Evolutionary conservation across 2,888 invertebrate species (phyloP).

Genomic region (Xylocampa areola): DNA sequence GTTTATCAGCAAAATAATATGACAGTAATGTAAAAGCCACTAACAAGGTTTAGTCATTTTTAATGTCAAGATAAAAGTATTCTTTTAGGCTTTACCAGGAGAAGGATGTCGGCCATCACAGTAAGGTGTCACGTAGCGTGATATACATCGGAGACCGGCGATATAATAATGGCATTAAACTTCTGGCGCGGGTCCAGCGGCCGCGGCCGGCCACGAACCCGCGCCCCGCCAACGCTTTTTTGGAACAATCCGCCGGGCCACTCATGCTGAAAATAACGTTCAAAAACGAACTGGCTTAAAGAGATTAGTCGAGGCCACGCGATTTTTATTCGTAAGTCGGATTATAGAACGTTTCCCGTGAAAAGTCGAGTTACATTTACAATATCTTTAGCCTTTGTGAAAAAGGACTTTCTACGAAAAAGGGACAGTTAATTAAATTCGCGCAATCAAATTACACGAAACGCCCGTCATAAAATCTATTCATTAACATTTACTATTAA

Average conservation of each 20-base stretch:
- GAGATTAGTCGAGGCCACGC: constrained; percentile 25
- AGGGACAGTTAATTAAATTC: constrained; percentile 22
- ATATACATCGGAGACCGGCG: constrained; percentile 44
- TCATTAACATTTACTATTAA: constrained; percentile 39
- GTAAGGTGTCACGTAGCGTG: constrained; percentile 38
- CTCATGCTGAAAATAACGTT: constrained; percentile 43
- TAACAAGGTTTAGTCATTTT: too few species aligned
- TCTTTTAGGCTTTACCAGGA: not conserved
- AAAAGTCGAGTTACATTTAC: constrained; percentile 7
- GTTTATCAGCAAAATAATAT: too few species aligned
- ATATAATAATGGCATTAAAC: constrained; percentile 66
- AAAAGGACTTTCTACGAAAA: not conserved
- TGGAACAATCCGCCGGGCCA: constrained; percentile 30
- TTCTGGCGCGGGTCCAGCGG: constrained; percentile 65
- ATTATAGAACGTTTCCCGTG: constrained; percentile 6
- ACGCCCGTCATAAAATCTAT: constrained; percentile 39
- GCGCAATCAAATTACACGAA: constrained; percentile 29
- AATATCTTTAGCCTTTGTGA: not conserved
- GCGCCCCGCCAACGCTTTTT: constrained; percentile 14
- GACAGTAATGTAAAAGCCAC: too few species aligned
- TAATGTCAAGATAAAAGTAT: not conserved
- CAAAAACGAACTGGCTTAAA: constrained; percentile 31
- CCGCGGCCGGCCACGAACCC: constrained; percentile 6
- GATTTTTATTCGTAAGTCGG: constrained; percentile 22
- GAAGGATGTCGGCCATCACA: not conserved